Evolutionary conservation across 1,140 invertebrate genomes (phyloP).

Genomic region (Danaus melanippus): DNA sequence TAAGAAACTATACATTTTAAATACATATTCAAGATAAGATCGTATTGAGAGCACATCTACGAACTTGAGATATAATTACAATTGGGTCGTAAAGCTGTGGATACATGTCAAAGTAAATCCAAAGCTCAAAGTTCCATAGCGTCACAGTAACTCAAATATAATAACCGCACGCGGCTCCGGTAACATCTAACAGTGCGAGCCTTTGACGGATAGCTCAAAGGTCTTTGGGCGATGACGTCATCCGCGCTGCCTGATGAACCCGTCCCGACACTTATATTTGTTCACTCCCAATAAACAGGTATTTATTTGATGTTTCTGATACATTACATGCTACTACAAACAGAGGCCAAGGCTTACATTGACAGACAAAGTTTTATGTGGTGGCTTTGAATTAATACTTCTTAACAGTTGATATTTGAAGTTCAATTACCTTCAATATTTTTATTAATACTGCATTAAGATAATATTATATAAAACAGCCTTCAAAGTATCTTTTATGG

Average conservation of each 20-base stretch:
- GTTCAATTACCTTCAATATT: too few relatives aligned
- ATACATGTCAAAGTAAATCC: conserved; percentile 13
- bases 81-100: background rate
- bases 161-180: conserved; percentile 31
- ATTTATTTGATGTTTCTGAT: conserved; percentile 15
- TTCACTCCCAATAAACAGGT: conserved; percentile 28
- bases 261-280: conserved; percentile 27
- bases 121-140: conserved; percentile 21
- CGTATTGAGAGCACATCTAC: too few relatives aligned
- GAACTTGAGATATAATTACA: background rate
- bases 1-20: too few relatives aligned
- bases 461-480: too few relatives aligned
- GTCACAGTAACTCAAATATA: conserved; percentile 43
- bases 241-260: conserved; percentile 25
- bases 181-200: conserved; percentile 39
- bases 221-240: conserved; percentile 27
- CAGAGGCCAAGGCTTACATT: too few relatives aligned
- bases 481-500: too few relatives aligned
- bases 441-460: too few relatives aligned
- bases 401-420: too few relatives aligned
- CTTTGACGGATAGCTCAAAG: conserved; percentile 46
- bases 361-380: too few relatives aligned
- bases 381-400: too few relatives aligned
- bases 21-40: too few relatives aligned
- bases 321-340: too few relatives aligned